Evolutionary conservation across 2,888 invertebrate genomes (phyloP).

Genomic region (Dasysyrphus tricinctus): DNA sequence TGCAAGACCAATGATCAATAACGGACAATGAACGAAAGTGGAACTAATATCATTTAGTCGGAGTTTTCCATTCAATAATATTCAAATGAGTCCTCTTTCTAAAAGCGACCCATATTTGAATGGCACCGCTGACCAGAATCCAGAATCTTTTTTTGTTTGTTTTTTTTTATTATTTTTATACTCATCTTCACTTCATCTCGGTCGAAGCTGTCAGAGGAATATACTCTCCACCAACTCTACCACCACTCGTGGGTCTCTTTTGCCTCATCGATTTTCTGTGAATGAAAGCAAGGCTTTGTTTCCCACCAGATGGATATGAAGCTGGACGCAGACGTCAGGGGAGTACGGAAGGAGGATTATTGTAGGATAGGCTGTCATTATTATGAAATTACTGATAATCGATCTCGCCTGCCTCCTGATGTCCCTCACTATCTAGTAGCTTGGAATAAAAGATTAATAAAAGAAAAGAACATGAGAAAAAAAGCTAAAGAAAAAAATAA

Average conservation of each 20-base stretch:
- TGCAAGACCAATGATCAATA: background rate
- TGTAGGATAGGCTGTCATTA: constrained; percentile 66
- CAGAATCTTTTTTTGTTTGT: constrained; percentile 18
- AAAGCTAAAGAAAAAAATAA: constrained; percentile 58
- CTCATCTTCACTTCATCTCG: constrained; percentile 47
- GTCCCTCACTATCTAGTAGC: background rate
- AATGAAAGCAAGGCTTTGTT: constrained; percentile 70
- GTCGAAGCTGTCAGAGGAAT: constrained; percentile 38
- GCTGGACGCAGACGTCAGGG: constrained; percentile 8
- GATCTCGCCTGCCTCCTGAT: constrained; percentile 54
- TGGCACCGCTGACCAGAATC: constrained; percentile 62
- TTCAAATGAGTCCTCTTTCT: constrained; percentile 59
- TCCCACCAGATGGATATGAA: constrained; percentile 53
- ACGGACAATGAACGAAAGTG: constrained; percentile 44
- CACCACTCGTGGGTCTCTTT: background rate
- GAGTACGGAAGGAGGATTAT: constrained; percentile 2
- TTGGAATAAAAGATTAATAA: constrained; percentile 68
- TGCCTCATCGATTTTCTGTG: constrained; percentile 68
- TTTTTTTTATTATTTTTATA: background rate
- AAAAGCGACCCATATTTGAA: constrained; percentile 66
- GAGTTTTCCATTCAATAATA: constrained; percentile 63
- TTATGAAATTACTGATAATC: constrained; percentile 75
- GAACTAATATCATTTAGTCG: constrained; percentile 35
- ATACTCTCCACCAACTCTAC: constrained; percentile 30
- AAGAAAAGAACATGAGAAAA: constrained; percentile 49